Base-by-base conservation (phyloP, 2,888 invertebrate species). In the Prosopocoilus inquinatus region DNA sequence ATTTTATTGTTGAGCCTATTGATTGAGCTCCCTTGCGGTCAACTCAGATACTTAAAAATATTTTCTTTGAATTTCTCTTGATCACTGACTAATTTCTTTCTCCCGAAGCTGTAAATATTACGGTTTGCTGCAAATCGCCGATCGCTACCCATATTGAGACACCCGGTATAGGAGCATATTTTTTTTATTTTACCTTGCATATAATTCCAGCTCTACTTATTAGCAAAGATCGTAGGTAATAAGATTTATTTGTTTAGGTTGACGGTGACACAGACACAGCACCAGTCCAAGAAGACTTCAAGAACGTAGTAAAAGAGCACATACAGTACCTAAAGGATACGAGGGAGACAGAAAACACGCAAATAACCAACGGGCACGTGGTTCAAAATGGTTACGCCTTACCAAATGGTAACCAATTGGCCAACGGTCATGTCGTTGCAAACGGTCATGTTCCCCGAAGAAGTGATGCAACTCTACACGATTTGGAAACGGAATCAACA, bases 261-360 rank as follows among this genome's bases (percentile, higher is more conserved):
- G 93, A 93, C 69, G 93, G 93, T 0, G 93, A 93, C 67, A 91
- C 93, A 0, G 92, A 93, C 67, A 84, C 88, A 5, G 78, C 83
- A 0, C 86, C 87, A 5, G 92, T 93, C 0, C 89, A 90, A 68
- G 81, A 84, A 20, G 91, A 91, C 71, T 92, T 92, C 75, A 84
- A 85, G 49, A 81, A 84, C 20, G 84, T 88, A 0, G 80, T 91
- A 20, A 78, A 84, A 12, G 85, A 87, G 60, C 84, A 90, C 69
- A 85, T 90, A 74, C 83, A 85, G 63, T 82, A 83, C 62, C 78
- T 85, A 79, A 81, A 68, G 71, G 63, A 58, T 20, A 66, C 69
- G 53, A 59, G 34, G 11, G 46, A 12, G 39, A 12, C 45, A 4
- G 11, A 35, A 33, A 12, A 32, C 11, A 28, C 3, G 2, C 39